phyloP scores from a whole-genome alignment of 2,888 invertebrate species.

The Gari tellinella region DNA sequence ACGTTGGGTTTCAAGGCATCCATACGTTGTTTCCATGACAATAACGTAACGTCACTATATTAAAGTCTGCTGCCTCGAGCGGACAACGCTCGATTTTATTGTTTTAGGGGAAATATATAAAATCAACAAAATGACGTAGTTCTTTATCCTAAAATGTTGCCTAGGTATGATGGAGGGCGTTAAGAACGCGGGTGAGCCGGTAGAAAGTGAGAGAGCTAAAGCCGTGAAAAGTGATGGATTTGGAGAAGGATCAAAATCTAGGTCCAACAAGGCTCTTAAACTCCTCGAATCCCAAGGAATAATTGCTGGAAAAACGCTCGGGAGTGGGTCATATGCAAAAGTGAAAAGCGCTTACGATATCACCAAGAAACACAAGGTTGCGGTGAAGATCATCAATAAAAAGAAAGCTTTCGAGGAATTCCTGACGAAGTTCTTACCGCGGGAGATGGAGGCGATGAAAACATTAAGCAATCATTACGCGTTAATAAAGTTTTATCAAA shows the following conservation, averaged over 20 bases:
- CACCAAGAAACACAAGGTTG: conserved; percentile 76
- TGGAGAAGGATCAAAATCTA: background rate
- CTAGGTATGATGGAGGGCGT: conserved; percentile 1
- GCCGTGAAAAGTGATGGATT: background rate
- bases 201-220: background rate
- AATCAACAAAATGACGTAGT: too few species aligned
- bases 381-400: conserved; percentile 82
- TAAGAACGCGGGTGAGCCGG: background rate
- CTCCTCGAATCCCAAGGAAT: conserved; percentile 76
- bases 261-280: conserved; percentile 43
- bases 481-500: conserved; percentile 75
- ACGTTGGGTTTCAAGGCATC: too few species aligned
- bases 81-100: too few species aligned
- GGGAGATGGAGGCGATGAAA: conserved; percentile 81
- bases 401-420: conserved; percentile 79
- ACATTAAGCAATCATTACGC: conserved; percentile 73
- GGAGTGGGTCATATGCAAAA: conserved; percentile 81
- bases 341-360: conserved; percentile 79
- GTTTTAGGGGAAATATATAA: too few species aligned
- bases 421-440: conserved; percentile 80
- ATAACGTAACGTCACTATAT: too few species aligned
- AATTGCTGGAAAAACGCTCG: conserved; percentile 75
- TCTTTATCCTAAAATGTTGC: background rate
- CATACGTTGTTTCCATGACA: too few species aligned
- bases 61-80: too few species aligned